phyloP scores from a whole-genome alignment of 2,113 vertebrate genomes.

The Forbesichthys papilliferus region DNA sequence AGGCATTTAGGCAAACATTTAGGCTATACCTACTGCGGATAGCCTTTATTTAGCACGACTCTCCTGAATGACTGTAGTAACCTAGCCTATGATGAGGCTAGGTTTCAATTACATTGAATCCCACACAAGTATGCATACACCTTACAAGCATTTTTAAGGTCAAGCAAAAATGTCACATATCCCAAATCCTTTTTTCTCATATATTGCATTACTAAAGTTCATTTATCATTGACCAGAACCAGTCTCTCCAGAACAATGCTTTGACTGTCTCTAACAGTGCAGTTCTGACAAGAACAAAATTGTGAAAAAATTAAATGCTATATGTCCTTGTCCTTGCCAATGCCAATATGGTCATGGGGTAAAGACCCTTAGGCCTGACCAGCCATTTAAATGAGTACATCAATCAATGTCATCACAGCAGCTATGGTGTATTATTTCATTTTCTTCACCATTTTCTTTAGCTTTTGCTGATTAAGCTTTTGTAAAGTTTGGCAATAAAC shows the following conservation, averaged over 20 bases:
- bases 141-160: neutral
- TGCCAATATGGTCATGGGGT: neutral
- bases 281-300: neutral
- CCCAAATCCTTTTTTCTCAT: neutral
- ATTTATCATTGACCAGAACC: constrained; percentile 19
- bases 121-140: no score
- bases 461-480: no score
- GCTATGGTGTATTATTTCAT: no score
- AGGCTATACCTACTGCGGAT: no score
- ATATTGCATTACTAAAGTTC: neutral
- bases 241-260: constrained; percentile 3
- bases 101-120: no score
- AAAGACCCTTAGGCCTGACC: constrained; percentile 18
- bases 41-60: no score
- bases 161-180: neutral
- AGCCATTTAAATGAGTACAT: constrained; percentile 27
- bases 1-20: no score
- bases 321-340: neutral
- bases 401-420: constrained; percentile 21
- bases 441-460: no score
- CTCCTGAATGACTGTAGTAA: no score
- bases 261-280: neutral
- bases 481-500: no score
- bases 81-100: no score
- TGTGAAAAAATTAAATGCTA: neutral